phyloP scores from a whole-genome alignment of 1,140 invertebrate species.

The Drosophila aff. region DNA sequence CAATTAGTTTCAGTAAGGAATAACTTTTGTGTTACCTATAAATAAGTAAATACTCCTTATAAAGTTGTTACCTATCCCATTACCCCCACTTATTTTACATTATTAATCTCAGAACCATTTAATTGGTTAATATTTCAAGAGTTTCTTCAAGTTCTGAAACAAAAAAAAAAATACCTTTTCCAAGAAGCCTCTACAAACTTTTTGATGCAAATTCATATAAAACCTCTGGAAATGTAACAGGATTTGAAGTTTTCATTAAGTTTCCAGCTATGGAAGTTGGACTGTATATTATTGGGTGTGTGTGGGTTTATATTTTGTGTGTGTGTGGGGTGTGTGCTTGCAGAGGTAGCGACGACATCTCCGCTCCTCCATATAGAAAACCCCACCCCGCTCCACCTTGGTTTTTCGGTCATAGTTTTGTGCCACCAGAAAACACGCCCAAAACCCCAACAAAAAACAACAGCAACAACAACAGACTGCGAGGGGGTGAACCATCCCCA shows the following conservation, averaged over 20 bases:
- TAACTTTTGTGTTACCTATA: neutral
- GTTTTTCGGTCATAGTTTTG: constrained; percentile 39
- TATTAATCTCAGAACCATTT: neutral
- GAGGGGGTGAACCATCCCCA: constrained; percentile 14
- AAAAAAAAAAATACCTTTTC: neutral
- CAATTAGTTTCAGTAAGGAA: neutral
- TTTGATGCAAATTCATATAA: constrained; percentile 5
- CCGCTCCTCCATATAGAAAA: constrained; percentile 15
- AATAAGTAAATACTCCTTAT: neutral
- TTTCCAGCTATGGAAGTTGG: constrained; percentile 20
- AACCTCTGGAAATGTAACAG: neutral
- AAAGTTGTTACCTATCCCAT: neutral
- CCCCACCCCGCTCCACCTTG: neutral
- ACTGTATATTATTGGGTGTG: constrained; percentile 22
- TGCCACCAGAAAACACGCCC: constrained; percentile 50
- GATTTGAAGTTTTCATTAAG: constrained; percentile 5
- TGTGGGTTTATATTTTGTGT: constrained; percentile 13
- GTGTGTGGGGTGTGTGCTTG: constrained; percentile 6
- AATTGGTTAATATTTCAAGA: neutral
- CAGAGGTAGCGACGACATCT: constrained; percentile 41
- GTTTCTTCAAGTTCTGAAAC: neutral
- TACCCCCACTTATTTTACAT: neutral
- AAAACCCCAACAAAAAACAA: constrained; percentile 22
- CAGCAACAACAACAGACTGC: constrained; percentile 20
- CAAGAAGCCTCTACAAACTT: neutral